Conservation (phyloP, 2,888 invertebrate genomes). For the Nomada hirtipes region DNA sequence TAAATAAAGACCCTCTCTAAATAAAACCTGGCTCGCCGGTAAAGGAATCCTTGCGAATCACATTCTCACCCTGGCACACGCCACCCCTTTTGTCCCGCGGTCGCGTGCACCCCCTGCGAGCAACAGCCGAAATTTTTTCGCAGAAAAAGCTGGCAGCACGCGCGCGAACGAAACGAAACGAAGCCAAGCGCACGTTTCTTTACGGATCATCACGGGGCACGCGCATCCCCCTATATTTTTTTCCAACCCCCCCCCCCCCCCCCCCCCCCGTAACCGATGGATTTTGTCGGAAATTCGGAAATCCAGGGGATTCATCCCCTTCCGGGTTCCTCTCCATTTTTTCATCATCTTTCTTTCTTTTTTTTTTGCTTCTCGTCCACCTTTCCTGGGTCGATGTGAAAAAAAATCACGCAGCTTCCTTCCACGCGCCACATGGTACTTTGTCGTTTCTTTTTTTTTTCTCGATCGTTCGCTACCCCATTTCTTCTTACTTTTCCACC, state of each 20-base stretch:
- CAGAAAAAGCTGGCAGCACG: constrained; percentile 37
- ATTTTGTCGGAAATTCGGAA: constrained; percentile 59
- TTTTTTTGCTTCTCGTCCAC: constrained; percentile 22
- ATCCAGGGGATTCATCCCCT: constrained; percentile 59
- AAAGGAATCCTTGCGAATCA: constrained; percentile 25
- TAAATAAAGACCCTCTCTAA: not conserved
- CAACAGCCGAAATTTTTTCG: constrained; percentile 41
- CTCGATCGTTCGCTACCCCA: not conserved
- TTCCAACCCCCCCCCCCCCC: not conserved
- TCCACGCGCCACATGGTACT: constrained; percentile 81
- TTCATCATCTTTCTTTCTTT: constrained; percentile 5
- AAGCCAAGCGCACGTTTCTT: not conserved
- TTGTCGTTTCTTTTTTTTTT: constrained; percentile 73
- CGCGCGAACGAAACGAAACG: constrained; percentile 39
- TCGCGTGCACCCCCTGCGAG: constrained; percentile 49
- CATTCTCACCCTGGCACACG: constrained; percentile 39
- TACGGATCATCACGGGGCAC: constrained; percentile 21
- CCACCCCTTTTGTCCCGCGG: constrained; percentile 51
- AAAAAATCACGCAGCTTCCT: constrained; percentile 69
- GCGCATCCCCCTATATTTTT: constrained; percentile 40
- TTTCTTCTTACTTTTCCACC: constrained; percentile 53
- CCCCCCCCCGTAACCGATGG: constrained; percentile 54
- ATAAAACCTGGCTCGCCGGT: not conserved
- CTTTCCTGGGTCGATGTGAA: constrained; percentile 54
- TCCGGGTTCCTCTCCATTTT: constrained; percentile 44